These are phyloP conservation scores for Drosophila ananassae DNA, from an alignment of 1,140 invertebrate species.

Conservation along the genomic window DNA sequence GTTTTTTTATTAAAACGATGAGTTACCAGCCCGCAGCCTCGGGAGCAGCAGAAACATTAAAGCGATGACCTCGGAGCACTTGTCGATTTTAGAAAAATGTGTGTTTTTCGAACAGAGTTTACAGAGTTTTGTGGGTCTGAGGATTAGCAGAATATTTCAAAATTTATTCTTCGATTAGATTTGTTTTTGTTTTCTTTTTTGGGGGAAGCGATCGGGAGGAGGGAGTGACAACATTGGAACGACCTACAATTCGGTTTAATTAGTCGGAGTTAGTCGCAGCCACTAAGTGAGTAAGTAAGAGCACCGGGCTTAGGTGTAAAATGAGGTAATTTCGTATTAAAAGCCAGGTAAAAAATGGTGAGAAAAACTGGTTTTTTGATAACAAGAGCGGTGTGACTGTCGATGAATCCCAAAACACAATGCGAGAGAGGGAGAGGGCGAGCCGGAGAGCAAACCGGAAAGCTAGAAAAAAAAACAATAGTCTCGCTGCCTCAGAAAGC, in stretches of 20 bases:
- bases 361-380: conserved; percentile 64
- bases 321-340: conserved; percentile 77
- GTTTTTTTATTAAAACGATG: conserved; percentile 31
- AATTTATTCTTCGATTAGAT: conserved; percentile 16
- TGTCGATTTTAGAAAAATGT: conserved; percentile 33
- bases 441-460: conserved; percentile 50
- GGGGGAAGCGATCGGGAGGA: not conserved
- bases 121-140: not conserved
- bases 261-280: conserved; percentile 27
- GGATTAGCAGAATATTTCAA: conserved; percentile 5
- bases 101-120: conserved; percentile 22
- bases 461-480: conserved; percentile 33
- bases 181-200: conserved; percentile 1
- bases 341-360: conserved; percentile 44
- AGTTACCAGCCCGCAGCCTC: conserved; percentile 12
- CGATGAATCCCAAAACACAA: conserved; percentile 22
- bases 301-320: conserved; percentile 59
- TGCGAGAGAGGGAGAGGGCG: not conserved
- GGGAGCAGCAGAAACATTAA: conserved; percentile 29
- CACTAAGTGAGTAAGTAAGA: conserved; percentile 37
- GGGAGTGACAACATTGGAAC: conserved; percentile 23
- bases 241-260: conserved; percentile 41
- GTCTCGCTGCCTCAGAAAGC: conserved; percentile 39
- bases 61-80: conserved; percentile 65
- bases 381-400: conserved; percentile 11